phyloP scores from a whole-genome alignment of 2,113 vertebrate genomes.

The Saccopteryx leptura region DNA sequence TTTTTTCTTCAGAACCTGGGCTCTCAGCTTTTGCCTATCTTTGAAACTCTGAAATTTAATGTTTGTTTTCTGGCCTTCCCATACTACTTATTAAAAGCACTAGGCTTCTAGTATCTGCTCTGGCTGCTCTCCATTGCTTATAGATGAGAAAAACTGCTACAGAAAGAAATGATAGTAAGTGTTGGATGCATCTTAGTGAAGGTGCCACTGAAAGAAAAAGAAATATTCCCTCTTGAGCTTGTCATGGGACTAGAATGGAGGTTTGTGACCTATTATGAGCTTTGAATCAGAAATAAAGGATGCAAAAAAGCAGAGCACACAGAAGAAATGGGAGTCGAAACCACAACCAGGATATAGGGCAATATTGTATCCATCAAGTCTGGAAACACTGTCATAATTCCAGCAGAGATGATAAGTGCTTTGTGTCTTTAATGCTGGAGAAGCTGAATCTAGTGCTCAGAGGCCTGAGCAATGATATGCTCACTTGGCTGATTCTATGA shows the following conservation, averaged over 20 bases:
- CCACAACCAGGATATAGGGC: background rate
- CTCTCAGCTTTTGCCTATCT: background rate
- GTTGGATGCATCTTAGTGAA: background rate
- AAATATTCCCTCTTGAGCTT: background rate
- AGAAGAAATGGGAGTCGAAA: background rate
- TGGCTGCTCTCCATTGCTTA: background rate
- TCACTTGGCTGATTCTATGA: background rate
- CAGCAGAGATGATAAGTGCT: background rate
- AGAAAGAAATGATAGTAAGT: background rate
- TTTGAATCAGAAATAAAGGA: background rate
- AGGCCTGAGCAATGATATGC: background rate
- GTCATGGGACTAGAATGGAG: background rate
- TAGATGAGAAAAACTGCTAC: background rate
- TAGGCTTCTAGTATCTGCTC: background rate
- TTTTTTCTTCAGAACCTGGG: background rate
- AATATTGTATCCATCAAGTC: background rate
- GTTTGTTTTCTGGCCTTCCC: background rate
- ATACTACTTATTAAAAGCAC: background rate
- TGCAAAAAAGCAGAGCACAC: background rate
- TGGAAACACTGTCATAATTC: background rate
- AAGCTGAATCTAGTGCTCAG: background rate
- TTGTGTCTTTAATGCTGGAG: background rate
- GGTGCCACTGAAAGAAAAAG: background rate
- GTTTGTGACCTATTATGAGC: background rate
- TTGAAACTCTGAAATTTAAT: background rate